A percentile compares a stretch with the other conserved stretches of the same genome.
Evolutionary conservation across 2,113 vertebrate genomes (phyloP).

Genomic region (Lasiurus cinereus): DNA sequence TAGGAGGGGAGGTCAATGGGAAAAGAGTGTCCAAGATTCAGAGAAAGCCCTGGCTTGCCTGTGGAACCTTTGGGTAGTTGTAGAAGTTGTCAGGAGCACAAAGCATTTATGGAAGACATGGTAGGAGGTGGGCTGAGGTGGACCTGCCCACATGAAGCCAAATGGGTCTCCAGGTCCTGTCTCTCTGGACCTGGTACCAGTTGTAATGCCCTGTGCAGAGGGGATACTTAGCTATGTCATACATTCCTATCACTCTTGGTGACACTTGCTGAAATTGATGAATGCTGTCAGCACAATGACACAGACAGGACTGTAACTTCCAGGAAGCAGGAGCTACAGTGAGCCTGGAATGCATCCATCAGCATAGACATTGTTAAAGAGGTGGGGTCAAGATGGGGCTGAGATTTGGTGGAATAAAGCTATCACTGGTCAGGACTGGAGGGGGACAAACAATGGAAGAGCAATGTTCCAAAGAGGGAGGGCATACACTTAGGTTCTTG

Average conservation of each 20-base stretch:
- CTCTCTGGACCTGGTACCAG: conserved; percentile 65
- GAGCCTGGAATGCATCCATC: conserved; percentile 40
- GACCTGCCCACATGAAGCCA: neutral
- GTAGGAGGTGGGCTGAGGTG: neutral
- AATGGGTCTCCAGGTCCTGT: neutral
- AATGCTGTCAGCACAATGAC: conserved; percentile 53
- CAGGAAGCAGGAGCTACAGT: neutral
- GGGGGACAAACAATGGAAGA: neutral
- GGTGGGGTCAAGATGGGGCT: neutral
- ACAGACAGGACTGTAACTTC: conserved; percentile 60
- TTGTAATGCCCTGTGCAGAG: conserved; percentile 71
- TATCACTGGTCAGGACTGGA: neutral
- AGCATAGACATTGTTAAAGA: neutral
- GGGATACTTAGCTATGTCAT: conserved; percentile 75
- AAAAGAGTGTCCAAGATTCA: neutral
- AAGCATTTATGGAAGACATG: neutral
- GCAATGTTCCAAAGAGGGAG: too few species aligned
- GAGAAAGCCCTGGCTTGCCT: neutral
- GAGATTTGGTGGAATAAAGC: neutral
- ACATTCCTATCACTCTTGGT: conserved; percentile 62
- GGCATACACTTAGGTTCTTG: neutral
- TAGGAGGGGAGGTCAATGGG: neutral
- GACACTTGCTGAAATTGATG: conserved; percentile 77
- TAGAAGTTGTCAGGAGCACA: neutral
- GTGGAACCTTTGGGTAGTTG: neutral